Conservation (phyloP, 2,113 vertebrate genomes). For the Todiramphus chloris region DNA sequence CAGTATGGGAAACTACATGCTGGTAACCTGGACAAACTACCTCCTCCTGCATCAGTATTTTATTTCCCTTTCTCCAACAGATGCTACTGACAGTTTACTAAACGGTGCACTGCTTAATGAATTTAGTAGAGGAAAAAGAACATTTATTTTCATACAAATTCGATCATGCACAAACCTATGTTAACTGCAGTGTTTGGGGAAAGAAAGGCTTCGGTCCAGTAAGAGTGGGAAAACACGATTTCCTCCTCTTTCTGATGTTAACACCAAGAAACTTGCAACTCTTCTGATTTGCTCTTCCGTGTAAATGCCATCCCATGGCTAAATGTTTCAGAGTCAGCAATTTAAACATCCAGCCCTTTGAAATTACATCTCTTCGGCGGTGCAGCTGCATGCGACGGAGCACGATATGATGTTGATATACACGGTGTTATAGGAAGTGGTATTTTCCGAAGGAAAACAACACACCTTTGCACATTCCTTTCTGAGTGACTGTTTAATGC, state of each 20-base stretch:
- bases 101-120: not conserved
- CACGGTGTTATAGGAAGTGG: not conserved
- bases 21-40: not conserved
- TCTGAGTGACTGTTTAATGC: not conserved
- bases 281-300: constrained; percentile 6
- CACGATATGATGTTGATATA: not conserved
- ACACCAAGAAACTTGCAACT: not conserved
- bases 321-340: constrained; percentile 22
- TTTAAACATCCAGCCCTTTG: constrained; percentile 10
- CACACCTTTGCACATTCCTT: not conserved
- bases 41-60: not conserved
- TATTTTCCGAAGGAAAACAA: not conserved
- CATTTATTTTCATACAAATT: constrained; percentile 16
- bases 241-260: not conserved
- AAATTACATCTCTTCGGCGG: not conserved
- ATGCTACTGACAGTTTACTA: constrained; percentile 43
- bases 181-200: not conserved
- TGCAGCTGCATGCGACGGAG: not conserved
- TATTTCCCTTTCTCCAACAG: constrained; percentile 4
- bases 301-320: not conserved
- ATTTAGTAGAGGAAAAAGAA: not conserved
- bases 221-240: not conserved
- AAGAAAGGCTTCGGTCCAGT: not conserved
- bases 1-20: not conserved
- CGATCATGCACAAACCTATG: not conserved